A percentile compares a stretch with the other conserved stretches of the same genome.
Conservation (phyloP, 2,888 invertebrate species). For the Aphidoletes aphidimyza region DNA sequence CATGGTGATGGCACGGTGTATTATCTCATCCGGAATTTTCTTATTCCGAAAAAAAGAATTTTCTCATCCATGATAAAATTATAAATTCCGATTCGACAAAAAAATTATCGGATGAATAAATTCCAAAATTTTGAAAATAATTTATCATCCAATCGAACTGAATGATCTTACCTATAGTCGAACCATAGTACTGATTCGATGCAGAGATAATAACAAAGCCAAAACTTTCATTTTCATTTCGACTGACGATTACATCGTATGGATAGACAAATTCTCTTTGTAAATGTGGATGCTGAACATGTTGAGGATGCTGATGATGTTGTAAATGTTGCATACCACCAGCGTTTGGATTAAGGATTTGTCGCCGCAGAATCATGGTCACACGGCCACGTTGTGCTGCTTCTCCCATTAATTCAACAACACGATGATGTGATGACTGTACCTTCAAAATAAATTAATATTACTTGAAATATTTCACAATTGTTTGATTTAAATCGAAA, state of each 20-base stretch:
- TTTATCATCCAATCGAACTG: slow-evolving; percentile 18
- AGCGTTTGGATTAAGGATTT: slow-evolving; percentile 57
- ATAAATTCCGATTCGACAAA: not conserved
- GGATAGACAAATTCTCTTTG: slow-evolving; percentile 67
- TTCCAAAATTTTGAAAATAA: slow-evolving; percentile 50
- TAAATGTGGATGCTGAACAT: slow-evolving; percentile 62
- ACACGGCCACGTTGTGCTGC: slow-evolving; percentile 91
- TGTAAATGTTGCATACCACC: slow-evolving; percentile 58
- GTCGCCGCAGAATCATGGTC: slow-evolving; percentile 77
- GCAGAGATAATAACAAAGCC: slow-evolving; percentile 99
- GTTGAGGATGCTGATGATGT: slow-evolving; percentile 60
- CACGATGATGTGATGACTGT: slow-evolving; percentile 90
- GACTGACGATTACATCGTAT: slow-evolving; percentile 90
- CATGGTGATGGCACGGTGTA: too few species aligned
- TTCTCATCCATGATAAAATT: slow-evolving; percentile 52
- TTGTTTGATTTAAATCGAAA: not conserved
- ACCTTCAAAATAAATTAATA: slow-evolving; percentile 63
- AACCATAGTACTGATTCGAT: slow-evolving; percentile 80
- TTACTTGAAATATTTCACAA: not conserved
- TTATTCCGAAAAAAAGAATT: too few species aligned
- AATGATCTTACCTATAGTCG: slow-evolving; percentile 78
- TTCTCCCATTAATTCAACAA: slow-evolving; percentile 90
- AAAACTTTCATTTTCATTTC: slow-evolving; percentile 95
- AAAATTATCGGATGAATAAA: not conserved
- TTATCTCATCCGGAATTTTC: too few species aligned